Evolutionary conservation across 2,888 invertebrate genomes (phyloP).

Genomic region (Priocnemis perturbator): DNA sequence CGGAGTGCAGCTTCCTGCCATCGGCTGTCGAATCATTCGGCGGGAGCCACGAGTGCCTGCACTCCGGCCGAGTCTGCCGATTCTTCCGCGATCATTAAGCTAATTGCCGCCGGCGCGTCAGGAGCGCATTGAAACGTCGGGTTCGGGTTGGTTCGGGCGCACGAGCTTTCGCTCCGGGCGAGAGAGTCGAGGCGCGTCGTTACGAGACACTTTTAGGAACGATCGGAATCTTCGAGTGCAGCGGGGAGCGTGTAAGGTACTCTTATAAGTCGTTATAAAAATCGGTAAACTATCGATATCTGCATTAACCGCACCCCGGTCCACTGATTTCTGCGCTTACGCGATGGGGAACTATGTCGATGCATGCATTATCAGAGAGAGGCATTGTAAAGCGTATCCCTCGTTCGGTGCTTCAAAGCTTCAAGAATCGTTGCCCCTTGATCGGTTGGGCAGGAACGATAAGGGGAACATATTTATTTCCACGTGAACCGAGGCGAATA

Average conservation of each 20-base stretch:
- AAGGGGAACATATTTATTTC: constrained; percentile 68
- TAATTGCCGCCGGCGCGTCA: background rate
- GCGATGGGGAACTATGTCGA: constrained; percentile 15
- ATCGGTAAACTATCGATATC: too few relatives aligned
- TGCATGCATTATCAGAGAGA: too few relatives aligned
- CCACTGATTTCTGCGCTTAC: too few relatives aligned
- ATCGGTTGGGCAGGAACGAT: constrained; percentile 54
- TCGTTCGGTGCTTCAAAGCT: constrained; percentile 20
- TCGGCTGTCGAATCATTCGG: constrained; percentile 51
- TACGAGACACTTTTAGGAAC: background rate
- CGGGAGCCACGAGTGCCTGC: constrained; percentile 7
- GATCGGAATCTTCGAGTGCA: too few relatives aligned
- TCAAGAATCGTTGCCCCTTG: constrained; percentile 47
- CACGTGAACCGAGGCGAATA: constrained; percentile 70
- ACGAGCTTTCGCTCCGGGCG: background rate
- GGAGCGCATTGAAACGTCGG: too few relatives aligned
- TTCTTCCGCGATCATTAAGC: background rate
- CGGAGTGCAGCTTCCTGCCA: constrained; percentile 41
- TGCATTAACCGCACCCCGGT: too few relatives aligned
- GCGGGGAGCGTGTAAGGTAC: too few relatives aligned
- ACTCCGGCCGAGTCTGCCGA: constrained; percentile 8
- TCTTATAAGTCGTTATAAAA: too few relatives aligned
- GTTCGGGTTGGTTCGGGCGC: too few relatives aligned
- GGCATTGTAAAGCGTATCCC: constrained; percentile 7
- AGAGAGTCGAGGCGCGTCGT: background rate